Evolutionary conservation across 2,888 invertebrate genomes (phyloP).

Genomic region (Drosophila vallismaia): DNA sequence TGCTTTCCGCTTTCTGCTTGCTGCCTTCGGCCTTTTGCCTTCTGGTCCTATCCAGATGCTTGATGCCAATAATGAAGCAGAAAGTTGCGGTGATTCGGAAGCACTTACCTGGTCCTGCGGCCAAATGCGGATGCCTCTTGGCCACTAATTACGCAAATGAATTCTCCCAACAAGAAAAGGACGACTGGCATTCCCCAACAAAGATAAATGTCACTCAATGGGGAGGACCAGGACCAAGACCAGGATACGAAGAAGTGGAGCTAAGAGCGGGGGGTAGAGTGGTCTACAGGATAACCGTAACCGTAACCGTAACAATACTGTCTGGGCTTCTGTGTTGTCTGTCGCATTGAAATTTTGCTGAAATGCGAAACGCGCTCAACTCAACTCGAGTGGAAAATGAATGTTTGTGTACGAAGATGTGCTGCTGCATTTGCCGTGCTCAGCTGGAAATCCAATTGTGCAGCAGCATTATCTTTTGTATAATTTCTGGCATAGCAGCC

Average conservation of each 20-base stretch:
- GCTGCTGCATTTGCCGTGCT: conserved; percentile 28
- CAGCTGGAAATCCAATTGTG: conserved; percentile 66
- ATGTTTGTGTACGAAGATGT: conserved; percentile 48
- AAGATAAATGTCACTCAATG: conserved; percentile 66
- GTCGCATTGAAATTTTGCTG: conserved; percentile 71
- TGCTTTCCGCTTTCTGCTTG: conserved; percentile 4
- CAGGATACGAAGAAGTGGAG: conserved; percentile 9
- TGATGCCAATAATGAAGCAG: conserved; percentile 28
- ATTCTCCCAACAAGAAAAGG: conserved; percentile 47
- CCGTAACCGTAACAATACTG: conserved; percentile 56
- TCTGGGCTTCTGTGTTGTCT: conserved; percentile 57
- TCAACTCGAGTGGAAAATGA: conserved; percentile 76
- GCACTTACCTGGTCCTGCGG: conserved; percentile 59
- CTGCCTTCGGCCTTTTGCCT: conserved; percentile 1
- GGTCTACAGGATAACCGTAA: not conserved
- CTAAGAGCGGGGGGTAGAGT: not conserved
- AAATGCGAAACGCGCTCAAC: conserved; percentile 73
- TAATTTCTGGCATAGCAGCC: conserved; percentile 61
- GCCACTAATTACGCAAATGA: conserved; percentile 76
- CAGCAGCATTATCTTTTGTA: conserved; percentile 66
- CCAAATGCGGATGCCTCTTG: conserved; percentile 55
- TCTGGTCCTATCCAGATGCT: not conserved
- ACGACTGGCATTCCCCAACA: conserved; percentile 29
- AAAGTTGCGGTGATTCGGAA: conserved; percentile 61
- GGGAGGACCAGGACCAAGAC: conserved; percentile 6